A percentile compares a stretch with the other conserved stretches of the same genome.
These are phyloP conservation scores for Styela plicata DNA, from an alignment of 23 tunicate genomes.

Conservation along the genomic window DNA sequence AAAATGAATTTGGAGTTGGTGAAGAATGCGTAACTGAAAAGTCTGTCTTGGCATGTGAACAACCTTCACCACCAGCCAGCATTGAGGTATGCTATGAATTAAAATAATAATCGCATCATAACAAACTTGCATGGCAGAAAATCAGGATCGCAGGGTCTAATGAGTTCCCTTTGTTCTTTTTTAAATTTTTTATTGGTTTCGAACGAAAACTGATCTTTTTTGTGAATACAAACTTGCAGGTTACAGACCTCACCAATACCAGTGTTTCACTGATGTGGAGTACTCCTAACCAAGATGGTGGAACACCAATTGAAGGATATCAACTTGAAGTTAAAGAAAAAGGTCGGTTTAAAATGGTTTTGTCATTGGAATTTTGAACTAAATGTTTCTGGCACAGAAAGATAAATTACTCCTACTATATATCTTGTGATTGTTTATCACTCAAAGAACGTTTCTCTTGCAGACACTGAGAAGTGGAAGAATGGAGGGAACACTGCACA, in stretches of 20 bases:
- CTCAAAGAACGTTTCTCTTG: no score
- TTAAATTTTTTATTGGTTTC: background rate
- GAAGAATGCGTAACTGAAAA: conserved; percentile 77
- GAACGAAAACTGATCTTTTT: background rate
- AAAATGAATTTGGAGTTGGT: conserved; percentile 91
- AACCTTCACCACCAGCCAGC: conserved; percentile 67
- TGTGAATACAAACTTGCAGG: background rate
- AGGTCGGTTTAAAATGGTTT: background rate
- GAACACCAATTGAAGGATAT: conserved; percentile 64
- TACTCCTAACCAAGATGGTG: conserved; percentile 76
- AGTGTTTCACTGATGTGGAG: conserved; percentile 71
- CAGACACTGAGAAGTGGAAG: conserved; percentile 69
- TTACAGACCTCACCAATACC: conserved; percentile 43
- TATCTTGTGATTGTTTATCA: background rate
- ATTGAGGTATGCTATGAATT: conserved; percentile 41
- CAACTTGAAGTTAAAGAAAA: conserved; percentile 75
- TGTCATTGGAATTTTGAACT: background rate
- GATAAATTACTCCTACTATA: background rate
- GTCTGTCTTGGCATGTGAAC: conserved; percentile 69
- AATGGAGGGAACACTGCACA: conserved; percentile 37
- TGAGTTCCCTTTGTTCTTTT: no score
- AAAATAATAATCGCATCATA: background rate
- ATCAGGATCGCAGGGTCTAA: no score
- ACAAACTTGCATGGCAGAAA: no score
- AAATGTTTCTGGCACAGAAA: background rate